These are phyloP conservation scores for Sanderia malayensis DNA, from an alignment of 30 jellyfish, hydroid and myxozoan species.

Conservation along the genomic window DNA sequence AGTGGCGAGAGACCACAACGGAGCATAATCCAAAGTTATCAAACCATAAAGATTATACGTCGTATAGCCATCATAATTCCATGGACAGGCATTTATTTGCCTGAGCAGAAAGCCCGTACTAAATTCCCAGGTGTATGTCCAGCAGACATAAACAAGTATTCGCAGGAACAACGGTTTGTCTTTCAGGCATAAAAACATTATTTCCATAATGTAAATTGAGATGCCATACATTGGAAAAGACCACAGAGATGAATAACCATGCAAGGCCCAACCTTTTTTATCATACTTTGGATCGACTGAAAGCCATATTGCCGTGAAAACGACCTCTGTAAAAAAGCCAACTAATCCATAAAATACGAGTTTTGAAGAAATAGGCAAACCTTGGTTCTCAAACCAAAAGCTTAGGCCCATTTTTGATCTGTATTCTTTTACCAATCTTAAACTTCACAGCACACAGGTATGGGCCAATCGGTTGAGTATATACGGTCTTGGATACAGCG, in stretches of 20 bases:
- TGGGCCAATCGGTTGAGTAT: no score
- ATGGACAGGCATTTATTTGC: slow-evolving; percentile 90
- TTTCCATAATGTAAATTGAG: slow-evolving; percentile 71
- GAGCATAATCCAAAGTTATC: slow-evolving; percentile 91
- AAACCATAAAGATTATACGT: slow-evolving; percentile 73
- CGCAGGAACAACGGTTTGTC: slow-evolving; percentile 59
- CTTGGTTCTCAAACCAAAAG: slow-evolving; percentile 37
- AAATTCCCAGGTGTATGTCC: slow-evolving; percentile 93
- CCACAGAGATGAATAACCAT: slow-evolving; percentile 95
- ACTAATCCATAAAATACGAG: slow-evolving; percentile 78
- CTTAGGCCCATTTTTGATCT: not conserved
- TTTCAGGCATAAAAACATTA: slow-evolving; percentile 39
- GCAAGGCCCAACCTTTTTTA: slow-evolving; percentile 75
- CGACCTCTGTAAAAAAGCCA: slow-evolving; percentile 89
- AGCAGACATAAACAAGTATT: slow-evolving; percentile 61
- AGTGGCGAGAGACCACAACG: slow-evolving; percentile 84
- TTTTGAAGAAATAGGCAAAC: slow-evolving; percentile 81
- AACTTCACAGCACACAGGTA: no score
- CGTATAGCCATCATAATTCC: slow-evolving; percentile 91
- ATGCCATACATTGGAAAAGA: slow-evolving; percentile 90
- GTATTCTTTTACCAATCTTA: no score
- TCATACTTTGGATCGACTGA: slow-evolving; percentile 68
- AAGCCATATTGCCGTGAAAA: slow-evolving; percentile 84
- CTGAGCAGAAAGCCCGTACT: slow-evolving; percentile 79
- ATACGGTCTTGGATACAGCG: no score